Evolutionary conservation across 2,888 invertebrate genomes (phyloP), one percentile per base, ranked within the genome.

Genomic region (Plusia festucae): DNA sequence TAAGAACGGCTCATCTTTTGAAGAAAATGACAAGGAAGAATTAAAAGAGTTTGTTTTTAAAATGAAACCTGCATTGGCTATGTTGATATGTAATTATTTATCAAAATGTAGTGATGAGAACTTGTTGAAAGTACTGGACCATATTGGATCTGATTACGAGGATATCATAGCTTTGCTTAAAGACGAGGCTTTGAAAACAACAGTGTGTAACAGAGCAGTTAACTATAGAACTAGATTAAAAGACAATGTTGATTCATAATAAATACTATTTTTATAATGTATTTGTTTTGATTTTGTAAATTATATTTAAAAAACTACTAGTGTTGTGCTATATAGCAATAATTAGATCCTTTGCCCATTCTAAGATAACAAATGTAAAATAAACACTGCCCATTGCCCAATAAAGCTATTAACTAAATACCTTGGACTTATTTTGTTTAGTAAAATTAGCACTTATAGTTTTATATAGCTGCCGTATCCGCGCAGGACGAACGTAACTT

Each of bases 71-170:
- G 86, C 89, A 0, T 65, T 94, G 49, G 83, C 89, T 56, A 82
- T 70, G 18, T 74, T 93, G 16, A 86, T 94, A 57, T 90, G 90
- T 76, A 81, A 79, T 27, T 94, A 93, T 70, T 72, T 95, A 73
- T 80, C 86, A 22, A 88, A 88, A 61, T 93, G 93, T 83, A 81
- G 87, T 13, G 85, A 91, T 27, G 83, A 82, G 0, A 81, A 90
- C 53, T 76, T 93, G n/a, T 53, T 85, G 0, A 83, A 82, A 65
- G 87, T 86, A 1, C 67, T 94, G 34, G 89, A 92, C 79, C 70
- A 79, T 44, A 83, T 93, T 9, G 84, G 82, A 2, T 62, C 70
- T 24, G 85, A 94, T 70, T 92, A 88, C 79, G 90, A 91, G 60
- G 83, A 85, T 60, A 90, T 94, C 62, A 46, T 91, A 2, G 82